These are phyloP conservation scores for Molothrus aeneus DNA, from an alignment of 2,797 vertebrate species.

Conservation along the genomic window DNA sequence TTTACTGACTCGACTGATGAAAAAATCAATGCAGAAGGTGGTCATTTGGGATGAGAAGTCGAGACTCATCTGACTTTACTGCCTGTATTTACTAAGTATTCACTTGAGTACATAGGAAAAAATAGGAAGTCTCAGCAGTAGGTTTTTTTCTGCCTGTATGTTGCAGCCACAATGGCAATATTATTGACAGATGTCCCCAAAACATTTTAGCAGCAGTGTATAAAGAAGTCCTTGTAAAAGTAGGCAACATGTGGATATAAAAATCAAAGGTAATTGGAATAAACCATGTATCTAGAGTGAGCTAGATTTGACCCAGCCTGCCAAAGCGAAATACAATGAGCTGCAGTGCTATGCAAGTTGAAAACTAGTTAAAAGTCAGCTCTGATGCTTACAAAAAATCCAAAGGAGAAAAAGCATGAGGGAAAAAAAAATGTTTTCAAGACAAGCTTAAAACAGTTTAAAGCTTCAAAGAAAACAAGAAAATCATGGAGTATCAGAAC, in stretches of 20 bases:
- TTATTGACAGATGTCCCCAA: neutral
- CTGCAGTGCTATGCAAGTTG: neutral
- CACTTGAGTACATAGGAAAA: neutral
- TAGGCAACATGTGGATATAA: neutral
- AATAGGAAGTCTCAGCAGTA: neutral
- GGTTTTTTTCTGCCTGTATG: neutral
- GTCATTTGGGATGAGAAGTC: neutral
- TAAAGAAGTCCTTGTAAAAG: neutral
- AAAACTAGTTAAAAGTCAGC: neutral
- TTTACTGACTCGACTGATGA: neutral
- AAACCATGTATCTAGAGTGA: neutral
- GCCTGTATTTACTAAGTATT: neutral
- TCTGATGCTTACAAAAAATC: neutral
- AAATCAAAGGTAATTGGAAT: neutral
- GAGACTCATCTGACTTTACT: neutral
- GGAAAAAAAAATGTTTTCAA: neutral
- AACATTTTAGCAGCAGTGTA: neutral
- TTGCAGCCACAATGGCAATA: neutral
- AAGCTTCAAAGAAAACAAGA: neutral
- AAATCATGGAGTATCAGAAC: neutral
- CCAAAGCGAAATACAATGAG: neutral
- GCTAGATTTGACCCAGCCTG: neutral
- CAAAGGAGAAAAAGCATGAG: neutral
- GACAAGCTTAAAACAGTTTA: neutral
- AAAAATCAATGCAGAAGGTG: neutral